Evolutionary conservation across 2,888 invertebrate genomes (phyloP).

Genomic region (Conomelus anceps): DNA sequence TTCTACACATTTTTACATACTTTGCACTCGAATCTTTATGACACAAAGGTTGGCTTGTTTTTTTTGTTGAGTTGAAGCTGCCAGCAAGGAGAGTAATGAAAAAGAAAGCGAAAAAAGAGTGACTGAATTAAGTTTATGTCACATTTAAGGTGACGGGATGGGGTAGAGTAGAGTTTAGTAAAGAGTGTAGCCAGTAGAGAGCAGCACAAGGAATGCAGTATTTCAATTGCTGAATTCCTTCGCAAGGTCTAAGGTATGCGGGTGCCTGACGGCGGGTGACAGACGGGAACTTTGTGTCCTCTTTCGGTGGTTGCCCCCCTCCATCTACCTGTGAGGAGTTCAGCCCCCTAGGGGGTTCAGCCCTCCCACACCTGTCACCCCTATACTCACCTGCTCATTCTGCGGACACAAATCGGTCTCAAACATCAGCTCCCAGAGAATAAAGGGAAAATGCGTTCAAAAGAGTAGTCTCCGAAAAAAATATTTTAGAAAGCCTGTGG

Average conservation of each 20-base stretch:
- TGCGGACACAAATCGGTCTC: background rate
- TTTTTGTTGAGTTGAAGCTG: background rate
- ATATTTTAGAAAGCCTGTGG: background rate
- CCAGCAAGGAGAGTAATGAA: background rate
- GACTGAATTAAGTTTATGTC: background rate
- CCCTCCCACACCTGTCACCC: background rate
- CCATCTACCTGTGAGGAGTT: background rate
- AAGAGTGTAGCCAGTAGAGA: background rate
- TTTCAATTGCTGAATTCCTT: constrained; percentile 13
- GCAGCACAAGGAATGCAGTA: constrained; percentile 1
- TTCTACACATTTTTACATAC: background rate
- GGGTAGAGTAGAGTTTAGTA: background rate
- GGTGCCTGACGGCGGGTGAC: background rate
- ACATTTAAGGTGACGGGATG: background rate
- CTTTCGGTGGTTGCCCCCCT: background rate
- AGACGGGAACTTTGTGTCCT: background rate
- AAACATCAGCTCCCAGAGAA: background rate
- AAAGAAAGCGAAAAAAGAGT: background rate
- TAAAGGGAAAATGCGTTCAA: background rate
- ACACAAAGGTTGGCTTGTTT: background rate
- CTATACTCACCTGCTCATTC: background rate
- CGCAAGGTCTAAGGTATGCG: background rate
- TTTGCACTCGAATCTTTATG: background rate
- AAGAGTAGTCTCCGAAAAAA: background rate
- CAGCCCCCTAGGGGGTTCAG: background rate